Evolutionary conservation across 2,113 vertebrate genomes (phyloP), one percentile per base, ranked within the genome.

Genomic region (Rhombomys opimus): DNA sequence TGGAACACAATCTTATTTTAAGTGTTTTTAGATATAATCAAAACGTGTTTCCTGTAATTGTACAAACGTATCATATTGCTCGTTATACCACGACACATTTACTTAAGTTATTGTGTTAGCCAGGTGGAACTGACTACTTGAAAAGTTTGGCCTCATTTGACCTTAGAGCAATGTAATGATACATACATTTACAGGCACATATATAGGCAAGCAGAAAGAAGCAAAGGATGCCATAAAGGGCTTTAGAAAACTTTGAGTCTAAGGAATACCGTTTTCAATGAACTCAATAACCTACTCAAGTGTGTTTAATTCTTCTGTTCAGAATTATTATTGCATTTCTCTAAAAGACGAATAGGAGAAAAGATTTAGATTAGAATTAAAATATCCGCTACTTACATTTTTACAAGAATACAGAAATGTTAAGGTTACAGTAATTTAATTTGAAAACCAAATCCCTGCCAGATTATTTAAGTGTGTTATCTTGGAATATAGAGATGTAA

Each of bases 401-500:
- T 90, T 88, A 7, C 73, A 89, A 87, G 91, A 97, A 93, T 90
- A 92, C 41, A 92, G 72, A n/a, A 95, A 95, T 95, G 52, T 57
- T 97, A 96, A 94, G 89, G 77, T 82, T 96, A 95, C 7, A 97
- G 86, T 96, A 95, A 97, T 97, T 97, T 98, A 95, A 97, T 97
- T 98, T 98, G 72, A 94, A 97, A 98, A 95, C 9, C 22, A 96
- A 94, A 97, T 96, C 90, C 54, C 65, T 63, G 91, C 93, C 75
- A 97, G 93, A 92, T 96, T 87, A 57, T 96, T 98, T 96, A 96
- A 97, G 92, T 96, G 91, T 88, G 75, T 65, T 97, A 94, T 96
- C 96, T 97, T 95, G 95, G 73, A 97, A 97, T 96, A 96, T 54
- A 94, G 59, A 95, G 41, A 92, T 41, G 94, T 90, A 97, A 97